Conservation (phyloP, 2,113 vertebrate species). For the Notiomystis cincta region DNA sequence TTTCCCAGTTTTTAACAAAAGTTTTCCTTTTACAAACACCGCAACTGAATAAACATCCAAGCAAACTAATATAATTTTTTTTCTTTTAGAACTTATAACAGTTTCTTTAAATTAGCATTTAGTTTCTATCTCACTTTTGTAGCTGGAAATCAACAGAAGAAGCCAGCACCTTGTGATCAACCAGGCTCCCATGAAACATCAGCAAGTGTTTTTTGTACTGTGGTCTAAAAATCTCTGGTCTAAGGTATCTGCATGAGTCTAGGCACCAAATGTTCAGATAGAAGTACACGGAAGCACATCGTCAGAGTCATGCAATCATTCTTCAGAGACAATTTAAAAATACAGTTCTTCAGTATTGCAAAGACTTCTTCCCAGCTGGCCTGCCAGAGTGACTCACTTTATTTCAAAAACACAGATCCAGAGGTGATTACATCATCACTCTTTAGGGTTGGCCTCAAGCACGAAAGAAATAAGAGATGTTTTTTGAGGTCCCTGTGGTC, state of each 20-base stretch:
- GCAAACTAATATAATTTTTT: background rate
- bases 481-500: background rate
- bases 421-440: background rate
- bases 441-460: background rate
- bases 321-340: background rate
- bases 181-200: background rate
- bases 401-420: background rate
- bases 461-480: background rate
- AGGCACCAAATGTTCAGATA: conserved; percentile 35
- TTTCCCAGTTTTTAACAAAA: background rate
- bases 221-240: background rate
- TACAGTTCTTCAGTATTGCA: conserved; percentile 23
- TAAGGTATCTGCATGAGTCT: background rate
- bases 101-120: background rate
- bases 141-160: background rate
- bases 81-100: background rate
- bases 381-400: background rate
- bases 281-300: conserved; percentile 41
- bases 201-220: background rate
- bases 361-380: background rate
- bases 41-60: background rate
- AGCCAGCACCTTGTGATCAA: background rate
- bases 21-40: background rate
- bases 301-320: conserved; percentile 14
- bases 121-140: background rate